A percentile compares a stretch with the other conserved stretches of the same genome.
These are phyloP conservation scores for Psix sp. DNA, from an alignment of 1,140 invertebrate genomes.

Conservation along the genomic window DNA sequence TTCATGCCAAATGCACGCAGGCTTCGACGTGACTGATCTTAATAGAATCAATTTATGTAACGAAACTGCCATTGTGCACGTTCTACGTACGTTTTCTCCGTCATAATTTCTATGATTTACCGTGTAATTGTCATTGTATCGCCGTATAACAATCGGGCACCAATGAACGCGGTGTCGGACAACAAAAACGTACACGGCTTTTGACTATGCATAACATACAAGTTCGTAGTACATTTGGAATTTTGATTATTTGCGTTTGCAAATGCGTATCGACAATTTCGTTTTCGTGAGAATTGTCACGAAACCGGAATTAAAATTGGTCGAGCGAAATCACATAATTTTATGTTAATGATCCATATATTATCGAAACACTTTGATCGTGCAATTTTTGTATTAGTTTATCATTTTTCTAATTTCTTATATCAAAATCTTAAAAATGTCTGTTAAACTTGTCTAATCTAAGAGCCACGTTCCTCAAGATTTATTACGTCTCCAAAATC, in stretches of 20 bases:
- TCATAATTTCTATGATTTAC: conserved; percentile 47
- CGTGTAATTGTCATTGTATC: conserved; percentile 44
- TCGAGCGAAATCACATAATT: no score
- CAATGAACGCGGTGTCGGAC: conserved; percentile 33
- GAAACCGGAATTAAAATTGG: neutral
- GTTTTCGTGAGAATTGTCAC: neutral
- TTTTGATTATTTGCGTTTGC: conserved; percentile 29
- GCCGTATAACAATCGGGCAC: conserved; percentile 43
- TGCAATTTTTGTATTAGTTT: no score
- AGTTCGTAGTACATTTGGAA: conserved; percentile 6
- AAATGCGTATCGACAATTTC: conserved; percentile 3
- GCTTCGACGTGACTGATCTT: conserved; percentile 58
- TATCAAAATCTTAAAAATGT: no score
- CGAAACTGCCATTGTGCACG: conserved; percentile 55
- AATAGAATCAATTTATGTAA: conserved; percentile 62
- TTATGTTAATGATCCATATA: no score
- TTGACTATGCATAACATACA: conserved; percentile 23
- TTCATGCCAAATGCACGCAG: conserved; percentile 49
- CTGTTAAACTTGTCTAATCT: no score
- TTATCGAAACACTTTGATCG: no score
- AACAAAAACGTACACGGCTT: conserved; percentile 26
- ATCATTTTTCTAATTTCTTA: no score
- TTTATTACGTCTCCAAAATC: conserved; percentile 17
- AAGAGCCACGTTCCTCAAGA: neutral
- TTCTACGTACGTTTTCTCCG: conserved; percentile 41